Evolutionary conservation across 1,140 invertebrate genomes (phyloP).

Genomic region (Philaenus spumarius): DNA sequence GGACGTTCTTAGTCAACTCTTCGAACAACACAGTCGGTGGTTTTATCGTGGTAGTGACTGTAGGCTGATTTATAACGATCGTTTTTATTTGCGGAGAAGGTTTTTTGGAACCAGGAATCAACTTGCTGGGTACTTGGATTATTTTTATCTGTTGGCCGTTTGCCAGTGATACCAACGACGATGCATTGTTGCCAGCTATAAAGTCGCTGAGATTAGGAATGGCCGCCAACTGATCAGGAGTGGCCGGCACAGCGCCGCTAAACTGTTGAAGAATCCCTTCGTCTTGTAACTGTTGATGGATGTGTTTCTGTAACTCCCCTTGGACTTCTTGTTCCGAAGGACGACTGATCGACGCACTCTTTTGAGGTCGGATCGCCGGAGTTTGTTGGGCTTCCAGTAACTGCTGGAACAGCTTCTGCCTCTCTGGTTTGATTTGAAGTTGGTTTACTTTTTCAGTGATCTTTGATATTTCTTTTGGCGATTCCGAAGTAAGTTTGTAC

Average conservation of each 20-base stretch:
- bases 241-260: constrained; percentile 21
- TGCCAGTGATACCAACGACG: constrained; percentile 11
- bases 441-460: constrained; percentile 2
- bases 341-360: not conserved
- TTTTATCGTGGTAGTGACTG: constrained; percentile 39
- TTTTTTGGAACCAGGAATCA: constrained; percentile 15
- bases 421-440: constrained; percentile 19
- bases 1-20: constrained; percentile 64
- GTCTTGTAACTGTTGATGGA: constrained; percentile 23
- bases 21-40: constrained; percentile 53
- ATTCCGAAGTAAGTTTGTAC: constrained; percentile 14
- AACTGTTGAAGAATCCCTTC: constrained; percentile 23
- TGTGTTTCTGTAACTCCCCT: constrained; percentile 24
- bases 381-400: constrained; percentile 17
- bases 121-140: constrained; percentile 14
- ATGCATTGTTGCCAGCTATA: constrained; percentile 7
- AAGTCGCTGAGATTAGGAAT: constrained; percentile 13
- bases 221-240: constrained; percentile 21
- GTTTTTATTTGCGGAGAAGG: constrained; percentile 25
- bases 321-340: constrained; percentile 14
- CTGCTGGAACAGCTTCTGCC: constrained; percentile 26
- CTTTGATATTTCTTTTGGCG: constrained; percentile 15
- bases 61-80: constrained; percentile 28
- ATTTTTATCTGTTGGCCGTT: constrained; percentile 15
- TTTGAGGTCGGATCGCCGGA: constrained; percentile 7